Conservation (phyloP, 2,113 vertebrate genomes). For the Phainopepla nitens region DNA sequence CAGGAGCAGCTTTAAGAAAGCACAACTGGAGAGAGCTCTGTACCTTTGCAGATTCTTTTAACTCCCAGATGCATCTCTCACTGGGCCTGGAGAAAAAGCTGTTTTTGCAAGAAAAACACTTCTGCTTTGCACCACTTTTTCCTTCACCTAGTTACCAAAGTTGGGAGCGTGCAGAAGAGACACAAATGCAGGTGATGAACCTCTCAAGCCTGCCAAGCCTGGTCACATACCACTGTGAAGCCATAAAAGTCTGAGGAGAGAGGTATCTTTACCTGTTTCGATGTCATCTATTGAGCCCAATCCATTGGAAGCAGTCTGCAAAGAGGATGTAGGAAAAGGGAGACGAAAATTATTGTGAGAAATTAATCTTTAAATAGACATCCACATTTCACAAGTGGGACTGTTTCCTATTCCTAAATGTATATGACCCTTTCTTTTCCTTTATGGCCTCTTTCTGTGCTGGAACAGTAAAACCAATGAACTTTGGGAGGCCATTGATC, state of each 20-base stretch:
- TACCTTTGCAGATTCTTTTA: neutral
- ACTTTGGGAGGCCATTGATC: neutral
- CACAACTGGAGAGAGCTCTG: neutral
- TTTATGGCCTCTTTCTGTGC: neutral
- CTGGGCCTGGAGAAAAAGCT: neutral
- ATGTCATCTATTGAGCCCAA: conserved; percentile 75
- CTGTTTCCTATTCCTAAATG: neutral
- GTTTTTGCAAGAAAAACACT: neutral
- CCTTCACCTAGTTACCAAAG: neutral
- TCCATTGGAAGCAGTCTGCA: conserved; percentile 78
- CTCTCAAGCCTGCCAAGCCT: neutral
- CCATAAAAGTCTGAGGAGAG: neutral
- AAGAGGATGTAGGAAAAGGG: neutral
- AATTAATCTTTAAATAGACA: neutral
- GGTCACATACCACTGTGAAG: neutral
- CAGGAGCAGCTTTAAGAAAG: neutral
- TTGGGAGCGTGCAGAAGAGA: neutral
- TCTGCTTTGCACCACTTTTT: neutral
- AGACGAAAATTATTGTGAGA: neutral
- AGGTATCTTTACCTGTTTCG: conserved; percentile 77
- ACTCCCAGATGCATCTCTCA: neutral
- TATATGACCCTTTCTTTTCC: neutral
- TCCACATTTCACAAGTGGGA: neutral
- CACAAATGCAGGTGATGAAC: neutral
- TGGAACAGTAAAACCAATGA: neutral